Evolutionary conservation across 2,113 vertebrate genomes (phyloP), one percentile per base, ranked within the genome.

Genomic region (Microtus richardsoni): DNA sequence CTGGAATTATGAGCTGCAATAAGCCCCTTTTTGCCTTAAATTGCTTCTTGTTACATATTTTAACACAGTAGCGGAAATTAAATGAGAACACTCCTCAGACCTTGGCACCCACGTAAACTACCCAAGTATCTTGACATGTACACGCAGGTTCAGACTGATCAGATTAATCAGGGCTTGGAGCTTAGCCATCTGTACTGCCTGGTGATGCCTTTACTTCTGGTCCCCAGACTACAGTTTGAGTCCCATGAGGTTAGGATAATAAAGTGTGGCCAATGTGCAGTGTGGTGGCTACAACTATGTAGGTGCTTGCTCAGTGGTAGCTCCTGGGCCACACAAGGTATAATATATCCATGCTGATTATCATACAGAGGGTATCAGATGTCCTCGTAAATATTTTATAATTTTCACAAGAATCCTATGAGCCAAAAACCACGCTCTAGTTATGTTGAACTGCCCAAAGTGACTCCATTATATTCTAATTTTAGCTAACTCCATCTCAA

Each of bases 271-370:
- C 64, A 30, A 3, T 64, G 28, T 33, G 64, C 28, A 33, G 64
- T 66, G 68, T 19, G 68, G 36, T 7, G 36, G 33, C 54, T 92
- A 70, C 21, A 44, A 28, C 47, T 47, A 22, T 39, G n/a, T 10
- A 22, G n/a, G 9, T 1, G 6, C 68, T 77, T 39, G 30, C 8
- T 5, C 26, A n/a, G 24, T 10, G 44, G 85, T n/a, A 39, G 21
- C 39, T 39, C 28, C 13, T 75, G 64, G 62, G 41, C 13, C 17
- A n/a, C 26, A 5, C 44, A 74, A 64, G 41, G 47, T 54, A 11
- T 71, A 24, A 39, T 26, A 24, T 2, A 7, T 41, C 68, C 10
- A 5, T 11, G 12, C 0, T 8, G 1, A 41, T 19, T 9, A 52
- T 17, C 21, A 77, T n/a, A n/a, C 0, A 70, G 33, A 26, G 24